These are phyloP conservation scores for Epinephelus coioides DNA, from an alignment of 2,797 vertebrate genomes.

Conservation along the genomic window DNA sequence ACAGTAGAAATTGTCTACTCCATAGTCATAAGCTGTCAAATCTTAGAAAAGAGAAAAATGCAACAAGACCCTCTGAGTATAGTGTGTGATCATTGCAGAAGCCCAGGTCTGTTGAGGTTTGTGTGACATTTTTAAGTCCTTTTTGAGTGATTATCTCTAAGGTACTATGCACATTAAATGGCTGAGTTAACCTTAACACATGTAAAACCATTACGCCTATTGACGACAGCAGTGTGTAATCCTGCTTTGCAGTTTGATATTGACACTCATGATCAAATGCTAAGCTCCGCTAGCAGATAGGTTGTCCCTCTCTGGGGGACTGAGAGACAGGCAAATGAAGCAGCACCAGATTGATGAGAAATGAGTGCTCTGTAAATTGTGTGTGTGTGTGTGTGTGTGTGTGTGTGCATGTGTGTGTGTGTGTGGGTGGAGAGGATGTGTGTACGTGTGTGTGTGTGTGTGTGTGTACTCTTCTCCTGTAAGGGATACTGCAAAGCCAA, in stretches of 20 bases:
- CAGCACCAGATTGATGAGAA: conserved; percentile 85
- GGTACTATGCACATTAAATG: conserved; percentile 86
- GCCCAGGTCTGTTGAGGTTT: conserved; percentile 82
- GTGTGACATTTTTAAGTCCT: conserved; percentile 84
- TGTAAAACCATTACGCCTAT: conserved; percentile 85
- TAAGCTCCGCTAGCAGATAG: conserved; percentile 86
- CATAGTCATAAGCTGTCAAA: conserved; percentile 85
- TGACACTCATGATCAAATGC: conserved; percentile 87
- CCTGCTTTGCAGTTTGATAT: conserved; percentile 86
- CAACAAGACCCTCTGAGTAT: conserved; percentile 84
- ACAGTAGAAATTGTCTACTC: conserved; percentile 81
- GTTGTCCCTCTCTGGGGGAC: conserved; percentile 81
- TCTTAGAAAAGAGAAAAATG: conserved; percentile 83
- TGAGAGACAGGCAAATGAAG: conserved; percentile 84
- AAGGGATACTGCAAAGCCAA: conserved; percentile 87
- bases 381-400: conserved; percentile 59
- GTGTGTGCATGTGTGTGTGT: conserved; percentile 13
- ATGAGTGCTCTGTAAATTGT: conserved; percentile 84
- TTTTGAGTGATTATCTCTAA: conserved; percentile 84
- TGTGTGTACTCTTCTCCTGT: conserved; percentile 76
- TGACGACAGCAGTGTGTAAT: conserved; percentile 84
- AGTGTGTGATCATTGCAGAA: conserved; percentile 81
- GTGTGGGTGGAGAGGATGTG: conserved; percentile 19
- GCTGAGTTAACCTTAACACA: conserved; percentile 86
- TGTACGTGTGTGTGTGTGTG: conserved; percentile 39